phyloP scores from a whole-genome alignment of 2,797 vertebrate genomes.

The Squalus acanthias region DNA sequence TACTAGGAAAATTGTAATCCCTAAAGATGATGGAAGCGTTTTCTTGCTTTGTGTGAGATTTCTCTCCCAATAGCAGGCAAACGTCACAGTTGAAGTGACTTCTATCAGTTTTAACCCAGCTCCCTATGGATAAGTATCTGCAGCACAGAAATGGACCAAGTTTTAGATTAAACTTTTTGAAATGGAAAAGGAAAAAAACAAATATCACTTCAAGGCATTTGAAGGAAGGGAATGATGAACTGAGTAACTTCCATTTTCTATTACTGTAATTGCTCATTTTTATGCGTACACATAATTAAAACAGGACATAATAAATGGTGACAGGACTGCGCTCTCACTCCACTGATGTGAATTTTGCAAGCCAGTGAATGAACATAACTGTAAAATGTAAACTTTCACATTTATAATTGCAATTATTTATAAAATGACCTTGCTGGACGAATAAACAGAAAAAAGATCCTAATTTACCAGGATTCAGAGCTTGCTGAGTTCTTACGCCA shows the following conservation, averaged over 20 bases:
- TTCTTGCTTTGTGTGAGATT: not conserved
- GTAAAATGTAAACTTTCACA: not conserved
- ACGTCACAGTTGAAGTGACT: conserved; percentile 4
- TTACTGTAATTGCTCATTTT: not conserved
- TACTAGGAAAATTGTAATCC: not conserved
- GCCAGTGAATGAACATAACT: not conserved
- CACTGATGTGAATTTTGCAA: not conserved
- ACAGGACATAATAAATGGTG: not conserved
- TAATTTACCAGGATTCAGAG: not conserved
- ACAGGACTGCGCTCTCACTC: not conserved
- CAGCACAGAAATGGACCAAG: not conserved
- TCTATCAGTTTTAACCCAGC: not conserved
- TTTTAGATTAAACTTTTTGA: not conserved
- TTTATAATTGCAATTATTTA: conserved; percentile 11
- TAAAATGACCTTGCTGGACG: not conserved
- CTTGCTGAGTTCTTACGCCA: not conserved
- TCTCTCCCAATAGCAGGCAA: conserved; percentile 1
- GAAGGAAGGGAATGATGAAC: not conserved
- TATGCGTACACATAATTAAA: not conserved
- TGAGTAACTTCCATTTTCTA: not conserved
- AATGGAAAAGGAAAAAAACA: not conserved
- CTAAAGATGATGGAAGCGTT: not conserved
- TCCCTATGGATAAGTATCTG: not conserved
- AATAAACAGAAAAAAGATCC: not conserved
- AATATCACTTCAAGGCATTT: not conserved